Evolutionary conservation across 2,113 vertebrate species (phyloP), one percentile per base, ranked within the genome.

Genomic region (Paralichthys olivaceus): DNA sequence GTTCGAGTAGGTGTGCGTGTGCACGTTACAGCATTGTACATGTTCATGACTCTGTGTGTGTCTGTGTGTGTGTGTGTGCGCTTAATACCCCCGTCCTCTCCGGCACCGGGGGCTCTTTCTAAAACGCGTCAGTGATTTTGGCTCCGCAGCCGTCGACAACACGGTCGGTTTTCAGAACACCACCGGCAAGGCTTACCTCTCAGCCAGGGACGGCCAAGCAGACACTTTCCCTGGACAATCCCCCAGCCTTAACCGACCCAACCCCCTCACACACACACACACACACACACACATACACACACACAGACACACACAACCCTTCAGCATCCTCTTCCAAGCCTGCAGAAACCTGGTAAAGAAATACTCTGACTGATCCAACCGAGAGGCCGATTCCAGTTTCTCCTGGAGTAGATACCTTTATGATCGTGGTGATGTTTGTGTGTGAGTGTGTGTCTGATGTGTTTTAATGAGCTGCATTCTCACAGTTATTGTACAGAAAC

Each of bases 61-160:
- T 75, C 34, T 77, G 75, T 71, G 66, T 75, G 80, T 72, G 73
- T 53, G 72, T 34, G 29, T 34, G 57, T 59, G 57, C 25, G 56
- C 63, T 75, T 90, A 76, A 89, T 82, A 88, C 67, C 85, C 80
- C 65, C 81, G 34, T 89, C 77, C 84, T 81, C 77, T 79, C 72
- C 43, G 57, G 79, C 83, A 80, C 81, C 55, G 32, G 49, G 74
- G 85, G 77, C 69, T 47, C 59, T 73, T 85, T 78, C 69, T 68
- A 84, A 89, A 90, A 86, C 70, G 72, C 75, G 72, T 89, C 86
- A 84, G 76, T 86, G 85, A 45, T 81, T 89, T 87, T 91, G 89
- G 91, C 88, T 84, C 63, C 2, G 11, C 43, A 47, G 69, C 40
- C 32, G 20, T 23, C 11, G 83, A 88, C 87, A 86, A 78, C 85